Percentiles rank a stretch among this genome's conserved stretches.
These are phyloP conservation scores for Discoglossus pictus DNA, from an alignment of 2,797 vertebrate species.

Conservation along the genomic window DNA sequence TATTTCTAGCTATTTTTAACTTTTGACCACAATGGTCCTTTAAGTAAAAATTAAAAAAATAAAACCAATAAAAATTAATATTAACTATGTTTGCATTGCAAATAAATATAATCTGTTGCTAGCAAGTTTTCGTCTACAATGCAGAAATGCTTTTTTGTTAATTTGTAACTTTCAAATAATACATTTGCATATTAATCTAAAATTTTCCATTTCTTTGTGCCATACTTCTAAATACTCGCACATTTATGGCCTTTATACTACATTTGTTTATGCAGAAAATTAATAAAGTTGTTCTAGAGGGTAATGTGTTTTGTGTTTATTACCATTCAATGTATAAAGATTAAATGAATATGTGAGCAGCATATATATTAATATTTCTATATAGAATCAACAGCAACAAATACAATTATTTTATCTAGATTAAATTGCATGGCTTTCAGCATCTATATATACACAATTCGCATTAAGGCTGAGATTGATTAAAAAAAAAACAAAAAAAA, in stretches of 20 bases:
- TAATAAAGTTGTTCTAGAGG: conserved; percentile 66
- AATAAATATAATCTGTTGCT: conserved; percentile 79
- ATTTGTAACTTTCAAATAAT: conserved; percentile 64
- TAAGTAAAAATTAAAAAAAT: too few species aligned
- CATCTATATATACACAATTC: too few species aligned
- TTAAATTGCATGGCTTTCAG: too few species aligned
- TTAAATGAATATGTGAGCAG: too few species aligned
- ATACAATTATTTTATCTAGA: too few species aligned
- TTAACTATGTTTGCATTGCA: conserved; percentile 53
- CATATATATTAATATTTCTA: too few species aligned
- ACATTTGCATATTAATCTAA: conserved; percentile 64
- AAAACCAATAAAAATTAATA: background rate
- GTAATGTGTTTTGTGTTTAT: conserved; percentile 4
- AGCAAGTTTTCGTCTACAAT: conserved; percentile 80
- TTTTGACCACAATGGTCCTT: too few species aligned
- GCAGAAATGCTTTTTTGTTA: conserved; percentile 70
- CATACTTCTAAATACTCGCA: conserved; percentile 75
- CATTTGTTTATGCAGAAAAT: conserved; percentile 82
- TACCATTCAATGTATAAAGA: too few species aligned
- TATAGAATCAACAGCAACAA: too few species aligned
- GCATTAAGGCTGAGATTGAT: too few species aligned
- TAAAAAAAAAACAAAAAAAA: too few species aligned
- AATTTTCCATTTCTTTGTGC: conserved; percentile 79
- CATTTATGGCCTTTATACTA: conserved; percentile 88
- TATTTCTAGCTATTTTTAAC: too few species aligned